These are phyloP conservation scores for Aurelia aurita complex sp. Pacific DNA, from an alignment of 30 jellyfish, hydroid and myxozoan species.

Conservation along the genomic window DNA sequence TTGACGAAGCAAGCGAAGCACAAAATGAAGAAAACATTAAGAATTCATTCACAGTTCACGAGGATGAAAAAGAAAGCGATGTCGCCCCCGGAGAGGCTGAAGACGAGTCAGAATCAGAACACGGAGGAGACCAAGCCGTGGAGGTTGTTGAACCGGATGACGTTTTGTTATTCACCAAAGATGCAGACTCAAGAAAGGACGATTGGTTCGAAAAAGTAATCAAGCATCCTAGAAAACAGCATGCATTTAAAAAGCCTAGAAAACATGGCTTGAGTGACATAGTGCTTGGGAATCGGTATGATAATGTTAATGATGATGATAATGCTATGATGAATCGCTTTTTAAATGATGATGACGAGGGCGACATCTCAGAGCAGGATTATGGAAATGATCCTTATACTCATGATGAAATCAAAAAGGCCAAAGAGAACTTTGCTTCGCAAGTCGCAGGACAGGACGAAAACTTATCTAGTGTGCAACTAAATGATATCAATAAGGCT, in stretches of 20 bases:
- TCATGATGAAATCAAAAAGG: slow-evolving; percentile 30
- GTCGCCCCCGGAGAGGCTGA: slow-evolving; percentile 5
- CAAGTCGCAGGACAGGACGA: slow-evolving; percentile 49
- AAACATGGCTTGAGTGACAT: not conserved
- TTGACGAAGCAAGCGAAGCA: not conserved
- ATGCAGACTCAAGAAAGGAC: slow-evolving; percentile 56
- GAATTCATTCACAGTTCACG: no score
- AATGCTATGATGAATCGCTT: not conserved
- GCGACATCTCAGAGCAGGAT: slow-evolving; percentile 1
- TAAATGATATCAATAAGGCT: slow-evolving; percentile 39
- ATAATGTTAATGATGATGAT: slow-evolving; percentile 30
- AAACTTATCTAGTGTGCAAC: slow-evolving; percentile 31
- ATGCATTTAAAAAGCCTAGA: not conserved
- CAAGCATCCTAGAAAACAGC: not conserved
- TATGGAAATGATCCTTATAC: not conserved
- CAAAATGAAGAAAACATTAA: not conserved
- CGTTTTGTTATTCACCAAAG: slow-evolving; percentile 47
- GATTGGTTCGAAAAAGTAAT: slow-evolving; percentile 80
- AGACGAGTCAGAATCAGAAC: slow-evolving; percentile 16
- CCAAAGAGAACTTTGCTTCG: slow-evolving; percentile 31
- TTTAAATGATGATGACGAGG: slow-evolving; percentile 12
- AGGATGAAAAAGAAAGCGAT: not conserved
- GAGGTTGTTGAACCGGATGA: slow-evolving; percentile 71
- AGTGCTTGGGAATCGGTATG: not conserved
- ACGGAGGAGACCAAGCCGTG: slow-evolving; percentile 51